Evolutionary conservation across 2,888 invertebrate genomes (phyloP).

Genomic region (Microctonus aethiopoides): DNA sequence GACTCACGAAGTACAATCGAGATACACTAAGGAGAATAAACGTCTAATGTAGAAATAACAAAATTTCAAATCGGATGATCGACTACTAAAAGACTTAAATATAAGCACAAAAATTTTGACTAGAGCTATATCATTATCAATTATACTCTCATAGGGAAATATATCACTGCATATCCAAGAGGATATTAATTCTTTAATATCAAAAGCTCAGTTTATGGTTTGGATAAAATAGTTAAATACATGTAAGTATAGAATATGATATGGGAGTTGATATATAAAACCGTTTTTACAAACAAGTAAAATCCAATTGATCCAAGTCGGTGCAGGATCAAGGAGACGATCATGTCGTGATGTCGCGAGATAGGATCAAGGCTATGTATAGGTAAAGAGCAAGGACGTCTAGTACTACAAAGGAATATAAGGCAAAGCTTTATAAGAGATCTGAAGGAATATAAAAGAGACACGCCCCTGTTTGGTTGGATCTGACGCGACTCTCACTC

Average conservation of each 20-base stretch:
- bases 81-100: too few species aligned
- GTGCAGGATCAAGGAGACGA: conserved; percentile 64
- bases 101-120: too few species aligned
- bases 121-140: too few species aligned
- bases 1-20: too few species aligned
- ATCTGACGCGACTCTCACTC: conserved; percentile 10
- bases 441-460: conserved; percentile 24
- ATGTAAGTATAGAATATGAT: background rate
- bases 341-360: conserved; percentile 60
- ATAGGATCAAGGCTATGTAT: conserved; percentile 56
- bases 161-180: too few species aligned
- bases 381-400: conserved; percentile 31
- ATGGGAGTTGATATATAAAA: background rate
- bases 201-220: too few species aligned
- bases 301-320: conserved; percentile 43
- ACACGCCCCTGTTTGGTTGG: conserved; percentile 36
- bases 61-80: too few species aligned
- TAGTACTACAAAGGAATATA: conserved; percentile 11
- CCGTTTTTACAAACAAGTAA: background rate
- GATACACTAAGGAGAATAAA: too few species aligned
- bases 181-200: too few species aligned
- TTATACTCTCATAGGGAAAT: too few species aligned
- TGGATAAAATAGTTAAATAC: background rate
- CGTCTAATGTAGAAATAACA: too few species aligned
- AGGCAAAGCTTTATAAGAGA: conserved; percentile 16